Percentiles rank a stretch among this genome's conserved stretches.
These are phyloP conservation scores for Columba livia DNA, from an alignment of 2,113 vertebrate genomes.

Conservation along the genomic window DNA sequence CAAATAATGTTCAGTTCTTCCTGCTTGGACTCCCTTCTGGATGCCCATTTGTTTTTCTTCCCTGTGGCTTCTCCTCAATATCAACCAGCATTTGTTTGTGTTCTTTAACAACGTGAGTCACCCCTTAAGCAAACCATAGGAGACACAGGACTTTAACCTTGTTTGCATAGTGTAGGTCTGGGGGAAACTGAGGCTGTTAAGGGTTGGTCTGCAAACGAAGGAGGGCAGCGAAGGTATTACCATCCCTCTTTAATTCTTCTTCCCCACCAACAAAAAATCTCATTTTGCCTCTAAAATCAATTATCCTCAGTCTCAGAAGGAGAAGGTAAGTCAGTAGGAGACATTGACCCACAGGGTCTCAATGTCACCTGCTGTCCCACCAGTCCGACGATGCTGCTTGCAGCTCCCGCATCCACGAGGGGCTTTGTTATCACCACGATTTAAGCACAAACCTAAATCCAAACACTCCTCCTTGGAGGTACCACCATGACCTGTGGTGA, in stretches of 20 bases:
- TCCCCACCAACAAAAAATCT: background rate
- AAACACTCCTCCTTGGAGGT: background rate
- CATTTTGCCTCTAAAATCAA: background rate
- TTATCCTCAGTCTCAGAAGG: background rate
- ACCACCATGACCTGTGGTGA: background rate
- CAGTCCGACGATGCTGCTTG: background rate
- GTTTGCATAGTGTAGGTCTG: accelerated
- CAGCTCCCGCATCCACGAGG: background rate
- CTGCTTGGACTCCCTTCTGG: background rate
- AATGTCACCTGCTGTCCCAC: background rate
- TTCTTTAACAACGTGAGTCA: background rate
- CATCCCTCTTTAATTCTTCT: background rate
- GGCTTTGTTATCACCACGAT: background rate
- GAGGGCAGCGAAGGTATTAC: accelerated
- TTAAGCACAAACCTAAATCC: background rate
- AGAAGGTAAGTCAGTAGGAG: background rate
- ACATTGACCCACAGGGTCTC: background rate
- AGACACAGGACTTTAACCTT: background rate
- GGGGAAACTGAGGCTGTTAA: background rate
- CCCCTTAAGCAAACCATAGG: background rate
- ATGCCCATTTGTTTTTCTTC: background rate
- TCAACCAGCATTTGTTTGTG: background rate
- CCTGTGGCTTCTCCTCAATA: background rate
- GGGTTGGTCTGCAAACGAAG: background rate
- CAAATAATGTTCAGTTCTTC: background rate